Percentiles rank a stretch among this genome's conserved stretches.
phyloP scores from a whole-genome alignment of 2,888 invertebrate species.

The Ophion slaviceki region DNA sequence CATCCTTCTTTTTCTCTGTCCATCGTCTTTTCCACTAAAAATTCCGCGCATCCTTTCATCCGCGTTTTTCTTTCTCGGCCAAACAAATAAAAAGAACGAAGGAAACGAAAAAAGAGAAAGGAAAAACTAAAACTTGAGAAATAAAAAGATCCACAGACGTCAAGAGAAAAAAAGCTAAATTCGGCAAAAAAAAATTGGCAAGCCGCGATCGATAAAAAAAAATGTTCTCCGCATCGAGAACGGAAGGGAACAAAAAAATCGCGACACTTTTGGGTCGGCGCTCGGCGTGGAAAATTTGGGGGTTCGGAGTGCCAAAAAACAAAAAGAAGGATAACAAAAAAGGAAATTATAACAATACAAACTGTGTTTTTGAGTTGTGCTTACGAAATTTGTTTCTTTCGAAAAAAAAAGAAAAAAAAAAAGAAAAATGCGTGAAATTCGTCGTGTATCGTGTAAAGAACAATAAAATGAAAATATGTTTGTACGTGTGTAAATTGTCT shows the following conservation, averaged over 20 bases:
- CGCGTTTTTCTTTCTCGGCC: not conserved
- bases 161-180: not conserved
- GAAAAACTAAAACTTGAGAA: not conserved
- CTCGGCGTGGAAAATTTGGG: slow-evolving; percentile 26
- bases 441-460: slow-evolving; percentile 38
- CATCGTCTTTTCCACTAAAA: not conserved
- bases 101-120: not conserved
- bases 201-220: not conserved
- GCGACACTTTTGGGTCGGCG: not conserved
- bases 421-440: slow-evolving; percentile 9
- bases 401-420: slow-evolving; percentile 8
- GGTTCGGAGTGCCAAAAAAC: slow-evolving; percentile 50
- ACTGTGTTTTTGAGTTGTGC: slow-evolving; percentile 12
- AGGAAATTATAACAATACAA: no score
- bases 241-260: not conserved
- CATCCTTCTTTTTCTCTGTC: slow-evolving; percentile 1
- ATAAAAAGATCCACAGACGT: not conserved
- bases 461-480: slow-evolving; percentile 26
- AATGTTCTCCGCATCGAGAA: no score
- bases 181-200: not conserved
- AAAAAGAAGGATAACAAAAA: not conserved
- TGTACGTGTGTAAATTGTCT: slow-evolving; percentile 42
- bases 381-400: slow-evolving; percentile 17
- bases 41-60: not conserved
- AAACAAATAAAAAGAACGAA: not conserved